phyloP scores from a whole-genome alignment of 2,797 vertebrate genomes.

The Sebastes vulpes region DNA sequence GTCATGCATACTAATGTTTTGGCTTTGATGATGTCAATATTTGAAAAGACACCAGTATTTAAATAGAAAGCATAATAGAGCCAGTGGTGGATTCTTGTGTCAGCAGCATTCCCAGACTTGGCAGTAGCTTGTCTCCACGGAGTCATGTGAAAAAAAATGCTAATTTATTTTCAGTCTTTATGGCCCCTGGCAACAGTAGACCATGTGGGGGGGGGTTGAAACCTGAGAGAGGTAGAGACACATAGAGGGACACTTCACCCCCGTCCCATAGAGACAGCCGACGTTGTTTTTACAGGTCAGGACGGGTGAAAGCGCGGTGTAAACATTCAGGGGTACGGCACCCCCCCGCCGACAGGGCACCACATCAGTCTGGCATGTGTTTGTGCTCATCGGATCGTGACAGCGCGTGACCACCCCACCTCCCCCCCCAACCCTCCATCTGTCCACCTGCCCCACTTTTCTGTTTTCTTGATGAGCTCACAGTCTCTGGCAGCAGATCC shows the following conservation, averaged over 20 bases:
- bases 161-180: constrained; percentile 41
- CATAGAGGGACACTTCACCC: background rate
- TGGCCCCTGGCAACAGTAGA: constrained; percentile 6
- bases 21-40: background rate
- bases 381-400: constrained; percentile 45
- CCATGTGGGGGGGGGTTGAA: constrained; percentile 25
- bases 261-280: constrained; percentile 47
- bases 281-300: constrained; percentile 57
- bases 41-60: background rate
- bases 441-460: constrained; percentile 17
- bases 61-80: background rate
- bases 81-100: background rate
- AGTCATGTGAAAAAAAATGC: constrained; percentile 23
- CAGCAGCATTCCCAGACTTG: constrained; percentile 7
- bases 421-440: background rate
- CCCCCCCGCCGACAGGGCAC: background rate
- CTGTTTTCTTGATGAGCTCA: constrained; percentile 61
- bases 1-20: background rate
- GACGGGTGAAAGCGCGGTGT: constrained; percentile 2
- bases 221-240: constrained; percentile 21
- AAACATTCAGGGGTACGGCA: constrained; percentile 16
- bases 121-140: constrained; percentile 43
- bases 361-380: constrained; percentile 64
- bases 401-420: constrained; percentile 40
- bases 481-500: constrained; percentile 39